A percentile compares a stretch with the other conserved stretches of the same genome.
Conservation (phyloP, 2,888 invertebrate species). For the Corbicula japonica region DNA sequence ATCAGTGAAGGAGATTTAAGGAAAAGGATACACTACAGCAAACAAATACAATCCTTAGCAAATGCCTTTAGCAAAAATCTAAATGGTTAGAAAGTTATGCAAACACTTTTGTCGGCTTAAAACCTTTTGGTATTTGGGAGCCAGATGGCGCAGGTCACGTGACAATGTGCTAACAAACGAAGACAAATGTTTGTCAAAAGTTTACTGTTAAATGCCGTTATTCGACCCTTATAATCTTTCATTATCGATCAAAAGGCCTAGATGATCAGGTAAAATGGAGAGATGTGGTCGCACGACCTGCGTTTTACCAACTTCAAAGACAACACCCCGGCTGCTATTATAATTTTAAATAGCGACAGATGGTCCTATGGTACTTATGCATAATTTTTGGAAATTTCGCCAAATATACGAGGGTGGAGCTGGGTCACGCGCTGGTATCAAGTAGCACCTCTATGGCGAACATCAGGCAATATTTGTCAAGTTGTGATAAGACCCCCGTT, state of each 20-base stretch:
- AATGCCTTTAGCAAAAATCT: no score
- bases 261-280: conserved; percentile 48
- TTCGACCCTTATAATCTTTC: conserved; percentile 42
- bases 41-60: no score
- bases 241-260: conserved; percentile 36
- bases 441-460: conserved; percentile 29
- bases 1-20: no score
- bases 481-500: conserved; percentile 37
- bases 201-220: conserved; percentile 58
- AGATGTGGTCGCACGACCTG: conserved; percentile 18
- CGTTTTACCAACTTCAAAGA: conserved; percentile 52
- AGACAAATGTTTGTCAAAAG: conserved; percentile 56
- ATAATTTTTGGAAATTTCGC: conserved; percentile 19
- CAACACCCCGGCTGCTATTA: conserved; percentile 14
- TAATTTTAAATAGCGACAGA: conserved; percentile 36
- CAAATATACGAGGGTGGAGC: conserved; percentile 41
- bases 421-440: conserved; percentile 44
- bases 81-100: no score
- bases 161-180: conserved; percentile 30
- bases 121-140: conserved; percentile 51
- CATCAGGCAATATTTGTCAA: conserved; percentile 51
- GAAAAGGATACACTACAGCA: no score
- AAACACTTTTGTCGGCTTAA: no score
- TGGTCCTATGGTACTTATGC: conserved; percentile 34
- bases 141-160: conserved; percentile 46